phyloP scores from a whole-genome alignment of 2,888 invertebrate species.

The Limnephilus marmoratus region DNA sequence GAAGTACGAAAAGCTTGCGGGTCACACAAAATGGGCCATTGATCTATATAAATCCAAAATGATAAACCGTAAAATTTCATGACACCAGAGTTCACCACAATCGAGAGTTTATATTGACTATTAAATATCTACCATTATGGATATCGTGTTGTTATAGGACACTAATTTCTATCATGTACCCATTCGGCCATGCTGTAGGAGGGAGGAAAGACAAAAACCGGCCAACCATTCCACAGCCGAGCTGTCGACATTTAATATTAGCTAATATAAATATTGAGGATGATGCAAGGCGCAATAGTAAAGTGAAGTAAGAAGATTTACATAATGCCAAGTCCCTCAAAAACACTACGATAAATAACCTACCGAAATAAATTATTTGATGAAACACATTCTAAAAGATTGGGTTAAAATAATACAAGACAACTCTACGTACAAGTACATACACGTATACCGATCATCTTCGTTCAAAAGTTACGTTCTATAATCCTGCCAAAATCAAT shows the following conservation, averaged over 20 bases:
- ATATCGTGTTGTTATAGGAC: no score
- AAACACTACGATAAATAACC: neutral
- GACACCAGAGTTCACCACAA: neutral
- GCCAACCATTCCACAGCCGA: no score
- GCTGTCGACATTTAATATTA: no score
- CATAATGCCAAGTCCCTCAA: neutral
- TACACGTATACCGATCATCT: neutral
- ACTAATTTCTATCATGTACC: no score
- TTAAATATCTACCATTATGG: no score
- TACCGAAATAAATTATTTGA: neutral
- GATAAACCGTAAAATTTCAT: neutral
- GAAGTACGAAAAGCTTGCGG: no score
- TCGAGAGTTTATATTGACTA: no score
- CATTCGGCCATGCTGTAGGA: no score
- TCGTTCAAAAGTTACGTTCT: neutral
- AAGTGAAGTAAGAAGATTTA: neutral
- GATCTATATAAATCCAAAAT: no score
- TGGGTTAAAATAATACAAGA: neutral
- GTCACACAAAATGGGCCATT: no score
- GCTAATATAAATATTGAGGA: no score
- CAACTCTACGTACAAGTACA: neutral
- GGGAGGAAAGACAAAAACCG: no score
- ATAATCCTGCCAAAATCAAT: slow-evolving; percentile 32
- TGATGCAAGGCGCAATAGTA: neutral
- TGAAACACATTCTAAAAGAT: neutral